phyloP scores from a whole-genome alignment of 1,140 invertebrate genomes.

The Musca domestica region DNA sequence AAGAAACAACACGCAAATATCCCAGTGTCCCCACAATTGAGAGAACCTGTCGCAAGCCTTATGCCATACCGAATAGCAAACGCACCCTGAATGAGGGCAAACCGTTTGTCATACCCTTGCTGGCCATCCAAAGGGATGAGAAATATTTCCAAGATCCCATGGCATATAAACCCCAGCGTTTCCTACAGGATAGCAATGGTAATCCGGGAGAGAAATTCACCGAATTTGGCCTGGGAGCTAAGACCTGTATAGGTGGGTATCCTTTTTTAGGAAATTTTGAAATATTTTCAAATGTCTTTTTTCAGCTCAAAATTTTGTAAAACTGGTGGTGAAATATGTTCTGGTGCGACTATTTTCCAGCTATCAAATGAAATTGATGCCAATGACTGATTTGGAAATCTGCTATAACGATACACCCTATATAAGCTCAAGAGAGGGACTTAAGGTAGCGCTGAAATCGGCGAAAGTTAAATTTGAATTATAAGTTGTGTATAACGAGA shows the following conservation, averaged over 20 bases:
- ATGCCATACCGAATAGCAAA: conserved; percentile 35
- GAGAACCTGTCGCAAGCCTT: conserved; percentile 41
- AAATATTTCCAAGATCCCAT: conserved; percentile 61
- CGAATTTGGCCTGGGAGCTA: conserved; percentile 39
- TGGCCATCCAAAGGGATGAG: conserved; percentile 60
- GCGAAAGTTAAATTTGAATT: conserved; percentile 12
- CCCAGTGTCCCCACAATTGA: conserved; percentile 51
- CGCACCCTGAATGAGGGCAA: conserved; percentile 49
- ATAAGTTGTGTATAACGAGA: neutral
- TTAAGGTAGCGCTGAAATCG: conserved; percentile 36
- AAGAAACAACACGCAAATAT: conserved; percentile 56
- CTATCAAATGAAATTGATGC: conserved; percentile 35
- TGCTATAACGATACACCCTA: conserved; percentile 39
- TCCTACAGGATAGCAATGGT: conserved; percentile 40
- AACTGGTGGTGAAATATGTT: conserved; percentile 43
- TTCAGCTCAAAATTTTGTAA: conserved; percentile 46
- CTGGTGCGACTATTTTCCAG: conserved; percentile 39
- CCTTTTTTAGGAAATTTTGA: neutral
- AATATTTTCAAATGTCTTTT: neutral
- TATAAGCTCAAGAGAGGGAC: conserved; percentile 37
- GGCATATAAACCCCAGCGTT: conserved; percentile 59
- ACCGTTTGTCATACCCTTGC: conserved; percentile 41
- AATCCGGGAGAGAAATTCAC: conserved; percentile 28
- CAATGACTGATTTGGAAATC: conserved; percentile 28
- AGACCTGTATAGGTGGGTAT: conserved; percentile 40